A percentile compares a stretch with the other conserved stretches of the same genome.
phyloP scores from a whole-genome alignment of 2,113 vertebrate species.

The Caranx melampygus region DNA sequence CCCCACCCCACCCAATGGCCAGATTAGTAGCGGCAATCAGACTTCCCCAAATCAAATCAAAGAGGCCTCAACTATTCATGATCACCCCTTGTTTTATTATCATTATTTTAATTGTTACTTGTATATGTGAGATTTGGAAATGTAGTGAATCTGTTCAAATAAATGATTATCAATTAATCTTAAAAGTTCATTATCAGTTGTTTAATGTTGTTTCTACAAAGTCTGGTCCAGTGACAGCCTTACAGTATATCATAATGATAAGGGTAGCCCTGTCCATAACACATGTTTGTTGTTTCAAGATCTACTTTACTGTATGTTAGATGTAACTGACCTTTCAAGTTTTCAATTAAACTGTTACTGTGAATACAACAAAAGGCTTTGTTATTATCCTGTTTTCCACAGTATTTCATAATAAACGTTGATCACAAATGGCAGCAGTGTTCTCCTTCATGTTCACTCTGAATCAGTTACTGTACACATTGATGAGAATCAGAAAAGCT shows the following conservation, averaged over 20 bases:
- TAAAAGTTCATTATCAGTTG: not conserved
- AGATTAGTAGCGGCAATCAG: too few relatives aligned
- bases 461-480: slow-evolving; percentile 16
- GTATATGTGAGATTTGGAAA: too few relatives aligned
- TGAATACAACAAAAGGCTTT: not conserved
- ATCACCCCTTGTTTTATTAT: too few relatives aligned
- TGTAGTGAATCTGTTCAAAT: not conserved
- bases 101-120: too few relatives aligned
- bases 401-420: not conserved
- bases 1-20: too few relatives aligned
- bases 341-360: not conserved
- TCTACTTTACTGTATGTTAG: not conserved
- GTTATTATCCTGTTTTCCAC: not conserved
- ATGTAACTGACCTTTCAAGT: not conserved
- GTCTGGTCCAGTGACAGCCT: not conserved
- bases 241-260: not conserved
- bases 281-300: not conserved
- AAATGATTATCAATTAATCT: not conserved
- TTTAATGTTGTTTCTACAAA: not conserved
- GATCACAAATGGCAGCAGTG: not conserved
- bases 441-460: too few relatives aligned
- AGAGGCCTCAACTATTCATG: too few relatives aligned
- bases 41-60: too few relatives aligned
- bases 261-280: not conserved
- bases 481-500: slow-evolving; percentile 17